phyloP scores from a whole-genome alignment of 2,888 invertebrate species.

The Melanophora roralis region DNA sequence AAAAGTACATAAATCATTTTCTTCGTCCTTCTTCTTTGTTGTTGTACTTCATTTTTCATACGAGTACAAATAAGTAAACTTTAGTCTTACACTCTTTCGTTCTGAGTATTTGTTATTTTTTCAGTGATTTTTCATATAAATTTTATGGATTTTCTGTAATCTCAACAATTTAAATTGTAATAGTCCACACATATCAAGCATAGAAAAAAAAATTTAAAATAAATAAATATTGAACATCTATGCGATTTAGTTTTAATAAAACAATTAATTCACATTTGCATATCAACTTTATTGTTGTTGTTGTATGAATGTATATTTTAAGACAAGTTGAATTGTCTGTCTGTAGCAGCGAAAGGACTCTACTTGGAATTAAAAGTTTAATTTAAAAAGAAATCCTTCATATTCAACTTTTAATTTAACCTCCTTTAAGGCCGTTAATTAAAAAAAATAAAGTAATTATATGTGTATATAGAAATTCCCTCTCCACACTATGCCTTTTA shows the following conservation, averaged over 20 bases:
- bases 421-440: no score
- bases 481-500: no score
- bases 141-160: slow-evolving; percentile 52
- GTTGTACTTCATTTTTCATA: slow-evolving; percentile 2
- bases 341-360: no score
- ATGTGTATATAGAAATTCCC: no score
- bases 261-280: background rate
- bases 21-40: background rate
- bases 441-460: no score
- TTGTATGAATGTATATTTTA: no score
- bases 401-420: no score
- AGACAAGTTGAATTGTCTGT: no score
- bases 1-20: slow-evolving; percentile 46
- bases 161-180: slow-evolving; percentile 52
- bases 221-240: no score
- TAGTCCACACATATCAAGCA: slow-evolving; percentile 32
- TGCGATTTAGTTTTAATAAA: no score
- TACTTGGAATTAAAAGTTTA: no score
- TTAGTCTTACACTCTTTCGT: slow-evolving; percentile 23
- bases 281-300: background rate
- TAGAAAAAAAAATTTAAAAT: background rate
- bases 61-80: slow-evolving; percentile 23
- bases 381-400: no score
- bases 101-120: background rate
- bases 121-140: slow-evolving; percentile 44